These are phyloP conservation scores for Dromococcyx pavoninus DNA, from an alignment of 2,797 vertebrate genomes.

Conservation along the genomic window DNA sequence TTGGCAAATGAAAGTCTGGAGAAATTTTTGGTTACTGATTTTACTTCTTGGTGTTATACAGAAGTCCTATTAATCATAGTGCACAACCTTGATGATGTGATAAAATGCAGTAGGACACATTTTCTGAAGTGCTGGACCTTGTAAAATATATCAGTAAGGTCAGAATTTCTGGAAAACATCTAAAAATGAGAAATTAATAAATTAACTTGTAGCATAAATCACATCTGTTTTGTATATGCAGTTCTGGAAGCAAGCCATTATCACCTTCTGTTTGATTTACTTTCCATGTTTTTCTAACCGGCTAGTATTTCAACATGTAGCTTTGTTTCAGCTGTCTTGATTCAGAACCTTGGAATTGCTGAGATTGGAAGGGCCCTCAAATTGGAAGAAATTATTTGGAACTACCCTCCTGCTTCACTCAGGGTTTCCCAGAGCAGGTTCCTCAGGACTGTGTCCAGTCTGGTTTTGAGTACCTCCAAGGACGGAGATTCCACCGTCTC, in stretches of 20 bases:
- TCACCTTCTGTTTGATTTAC: not conserved
- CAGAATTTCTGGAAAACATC: not conserved
- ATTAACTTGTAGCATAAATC: not conserved
- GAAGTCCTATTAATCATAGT: not conserved
- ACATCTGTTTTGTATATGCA: not conserved
- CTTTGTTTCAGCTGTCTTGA: not conserved
- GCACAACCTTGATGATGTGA: not conserved
- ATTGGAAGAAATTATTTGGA: not conserved
- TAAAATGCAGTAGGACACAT: not conserved
- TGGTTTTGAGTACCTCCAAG: not conserved
- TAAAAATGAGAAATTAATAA: not conserved
- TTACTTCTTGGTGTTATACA: not conserved
- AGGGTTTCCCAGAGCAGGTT: not conserved
- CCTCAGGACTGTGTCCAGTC: not conserved
- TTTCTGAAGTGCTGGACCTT: not conserved
- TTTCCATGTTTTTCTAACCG: not conserved
- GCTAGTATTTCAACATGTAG: not conserved
- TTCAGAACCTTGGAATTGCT: not conserved
- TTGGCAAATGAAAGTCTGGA: not conserved
- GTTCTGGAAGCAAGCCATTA: not conserved
- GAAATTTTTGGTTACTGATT: not conserved
- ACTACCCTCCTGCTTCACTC: not conserved
- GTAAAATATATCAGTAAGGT: not conserved
- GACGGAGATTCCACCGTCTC: not conserved
- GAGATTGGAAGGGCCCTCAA: not conserved